Evolutionary conservation across 2,113 vertebrate genomes (phyloP), one percentile per base, ranked within the genome.

Genomic region (Melanocharis versteri): DNA sequence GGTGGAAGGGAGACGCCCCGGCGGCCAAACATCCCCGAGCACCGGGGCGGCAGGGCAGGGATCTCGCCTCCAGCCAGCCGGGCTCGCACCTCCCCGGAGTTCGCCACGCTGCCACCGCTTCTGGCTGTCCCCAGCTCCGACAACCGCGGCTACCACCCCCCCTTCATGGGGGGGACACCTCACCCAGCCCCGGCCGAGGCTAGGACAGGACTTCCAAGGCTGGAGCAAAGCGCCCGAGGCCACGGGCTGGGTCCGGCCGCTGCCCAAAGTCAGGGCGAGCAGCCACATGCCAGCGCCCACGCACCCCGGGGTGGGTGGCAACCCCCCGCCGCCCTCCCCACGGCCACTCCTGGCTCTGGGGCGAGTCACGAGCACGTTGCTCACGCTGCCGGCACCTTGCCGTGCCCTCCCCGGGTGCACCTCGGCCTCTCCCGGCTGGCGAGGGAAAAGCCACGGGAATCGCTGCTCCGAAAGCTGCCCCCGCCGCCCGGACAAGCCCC

Each of bases 21-120:
- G 0, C 6, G 51, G 44, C 35, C 65, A 15, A 28, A 15, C 3
- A 1, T 1, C 69, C 6, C 76, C 30, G 28, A 3, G 26, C 24
- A 0, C 0, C 0, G 21, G 12, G 27, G 3, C 5, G 2, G 73
- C 21, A 0, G 37, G 10, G 31, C 47, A 6, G 27, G 4, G 65
- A 12, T 2, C 3, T 45, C 7, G 5, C n/a, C 54, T 14, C 50
- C 10, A 0, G 40, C 50, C 10, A 0, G 40, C 31, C 66, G 30
- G 0, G 22, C 39, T 68, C 82, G 50, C 85, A 14, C 17, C 58
- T 39, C 51, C 47, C 21, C 0, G 15, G 40, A 5, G 45, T 7
- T 77, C 2, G 33, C 47, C 57, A 3, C n/a, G 26, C 60, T 66
- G 6, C 35, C 80, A 3, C 33, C 62, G 1, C 35, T n/a, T 0